Conservation (phyloP, 1,140 invertebrate species). For the Rhyzopertha dominica region DNA sequence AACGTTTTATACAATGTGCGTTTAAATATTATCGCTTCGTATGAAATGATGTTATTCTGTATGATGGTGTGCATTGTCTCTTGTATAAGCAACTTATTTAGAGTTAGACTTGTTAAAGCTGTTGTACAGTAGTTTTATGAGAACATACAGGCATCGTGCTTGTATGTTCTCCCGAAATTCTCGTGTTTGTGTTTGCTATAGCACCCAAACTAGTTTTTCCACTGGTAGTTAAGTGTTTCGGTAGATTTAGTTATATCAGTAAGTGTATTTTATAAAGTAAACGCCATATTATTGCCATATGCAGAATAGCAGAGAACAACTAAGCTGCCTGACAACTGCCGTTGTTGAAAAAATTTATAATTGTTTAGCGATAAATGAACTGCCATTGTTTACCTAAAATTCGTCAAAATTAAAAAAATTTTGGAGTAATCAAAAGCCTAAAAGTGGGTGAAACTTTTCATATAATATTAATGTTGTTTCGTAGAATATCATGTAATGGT, state of each 20-base stretch:
- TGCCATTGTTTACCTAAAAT: conserved; percentile 13
- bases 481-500: conserved; percentile 18
- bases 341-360: conserved; percentile 12
- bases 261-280: conserved; percentile 9
- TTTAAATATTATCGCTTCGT: conserved; percentile 1
- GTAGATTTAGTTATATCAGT: not conserved
- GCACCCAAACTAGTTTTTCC: conserved; percentile 1
- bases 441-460: conserved; percentile 20
- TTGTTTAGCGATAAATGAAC: conserved; percentile 5
- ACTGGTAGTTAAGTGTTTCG: conserved; percentile 4
- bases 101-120: not conserved
- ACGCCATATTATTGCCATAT: conserved; percentile 17
- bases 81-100: not conserved
- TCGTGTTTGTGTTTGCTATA: not conserved
- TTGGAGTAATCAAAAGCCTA: conserved; percentile 18
- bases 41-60: conserved; percentile 18
- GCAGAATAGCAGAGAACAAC: conserved; percentile 8
- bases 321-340: conserved; percentile 16
- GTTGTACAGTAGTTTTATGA: not conserved
- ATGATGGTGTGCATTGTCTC: conserved; percentile 13
- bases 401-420: conserved; percentile 5
- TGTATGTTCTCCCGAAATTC: not conserved
- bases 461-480: conserved; percentile 22
- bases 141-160: not conserved
- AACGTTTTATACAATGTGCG: conserved; percentile 7